Evolutionary conservation across 2,888 invertebrate species (phyloP), one percentile per base, ranked within the genome.

Genomic region (Lasioglossum calceatum): DNA sequence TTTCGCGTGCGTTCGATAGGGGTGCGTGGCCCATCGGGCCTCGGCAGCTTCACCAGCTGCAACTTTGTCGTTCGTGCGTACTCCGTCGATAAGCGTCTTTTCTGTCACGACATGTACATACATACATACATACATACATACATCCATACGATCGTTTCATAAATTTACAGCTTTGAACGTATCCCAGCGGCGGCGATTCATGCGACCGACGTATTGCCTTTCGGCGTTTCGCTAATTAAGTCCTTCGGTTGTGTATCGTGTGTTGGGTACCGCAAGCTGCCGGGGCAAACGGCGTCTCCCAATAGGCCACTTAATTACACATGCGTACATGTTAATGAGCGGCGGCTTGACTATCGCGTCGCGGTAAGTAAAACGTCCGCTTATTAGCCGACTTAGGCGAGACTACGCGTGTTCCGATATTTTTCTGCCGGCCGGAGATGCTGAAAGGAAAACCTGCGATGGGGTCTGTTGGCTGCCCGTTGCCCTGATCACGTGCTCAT

Each of bases 21-120:
- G 90, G 87, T 88, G 91, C 88, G 86, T 88, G 92, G 87, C 80
- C 79, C 89, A 90, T 90, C 89, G 82, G 64, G 75, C 75, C 79
- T 72, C 84, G 90, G 91, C 91, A 91, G 90, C 90, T 88, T 92
- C 92, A 91, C 90, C 92, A 89, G 91, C 87, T 77, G 87, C 79
- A 82, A 75, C 87, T 61, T 86, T 71, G 85, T 79, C 87, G 88
- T 86, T 86, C 82, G 85, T 87, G 86, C 89, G 87, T 84, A 42
- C 50, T 58, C 27, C 32, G 50, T 78, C 79, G 91, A 91, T 89
- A 91, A 87, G 79, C 36, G 67, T 12, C 64, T 58, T 75, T 47
- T 70, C 44, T 71, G 47, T 77, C 77, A 75, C 75, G 58, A 58
- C 16, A 58, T 8, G n/a, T 27, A 75, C 58, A n/a, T 58, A 8